phyloP scores from a whole-genome alignment of 2,113 vertebrate species.

The Eudorcas thomsonii region DNA sequence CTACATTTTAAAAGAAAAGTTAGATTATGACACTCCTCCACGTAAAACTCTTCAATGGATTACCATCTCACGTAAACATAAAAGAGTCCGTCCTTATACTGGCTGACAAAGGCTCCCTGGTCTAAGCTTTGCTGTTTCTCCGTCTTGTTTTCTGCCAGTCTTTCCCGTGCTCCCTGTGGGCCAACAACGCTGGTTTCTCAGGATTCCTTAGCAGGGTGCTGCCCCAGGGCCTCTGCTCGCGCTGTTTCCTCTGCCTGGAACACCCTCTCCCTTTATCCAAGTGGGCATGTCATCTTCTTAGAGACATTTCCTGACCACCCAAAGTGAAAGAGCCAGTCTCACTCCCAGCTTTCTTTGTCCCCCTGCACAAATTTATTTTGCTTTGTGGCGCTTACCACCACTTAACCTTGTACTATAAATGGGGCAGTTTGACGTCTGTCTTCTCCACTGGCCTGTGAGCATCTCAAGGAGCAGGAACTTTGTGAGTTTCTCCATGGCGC shows the following conservation, averaged over 20 bases:
- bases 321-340: background rate
- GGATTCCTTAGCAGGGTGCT: background rate
- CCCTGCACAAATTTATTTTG: background rate
- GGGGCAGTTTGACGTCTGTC: background rate
- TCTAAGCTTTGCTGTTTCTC: background rate
- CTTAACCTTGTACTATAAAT: background rate
- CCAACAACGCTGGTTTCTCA: background rate
- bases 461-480: background rate
- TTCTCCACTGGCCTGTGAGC: background rate
- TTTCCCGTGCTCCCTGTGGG: background rate
- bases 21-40: background rate
- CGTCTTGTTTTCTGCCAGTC: background rate
- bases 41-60: background rate
- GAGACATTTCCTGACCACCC: background rate
- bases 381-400: background rate
- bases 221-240: background rate
- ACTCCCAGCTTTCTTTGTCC: background rate
- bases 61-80: background rate
- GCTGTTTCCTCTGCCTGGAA: background rate
- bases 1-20: background rate
- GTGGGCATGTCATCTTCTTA: background rate
- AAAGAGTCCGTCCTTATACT: background rate
- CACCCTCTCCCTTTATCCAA: background rate
- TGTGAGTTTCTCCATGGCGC: background rate
- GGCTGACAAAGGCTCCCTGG: background rate